Evolutionary conservation across 2,797 vertebrate species (phyloP).

Genomic region (Petrocephalus sullivani): DNA sequence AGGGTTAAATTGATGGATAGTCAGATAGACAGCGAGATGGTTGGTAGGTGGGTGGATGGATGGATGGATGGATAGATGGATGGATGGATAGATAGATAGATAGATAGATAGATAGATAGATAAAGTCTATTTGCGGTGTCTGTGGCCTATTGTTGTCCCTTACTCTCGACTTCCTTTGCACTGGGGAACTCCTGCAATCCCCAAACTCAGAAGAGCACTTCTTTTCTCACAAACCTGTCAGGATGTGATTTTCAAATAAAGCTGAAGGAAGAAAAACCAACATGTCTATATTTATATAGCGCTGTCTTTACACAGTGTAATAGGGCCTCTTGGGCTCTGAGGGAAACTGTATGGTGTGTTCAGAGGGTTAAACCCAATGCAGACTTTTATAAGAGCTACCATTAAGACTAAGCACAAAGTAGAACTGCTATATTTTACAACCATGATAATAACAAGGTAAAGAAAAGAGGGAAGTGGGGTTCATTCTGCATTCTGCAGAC

Average conservation of each 20-base stretch:
- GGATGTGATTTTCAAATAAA: constrained; percentile 3
- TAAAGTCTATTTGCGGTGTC: not conserved
- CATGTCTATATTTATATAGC: not conserved
- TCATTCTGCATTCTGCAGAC: not conserved
- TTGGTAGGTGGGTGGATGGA: not conserved
- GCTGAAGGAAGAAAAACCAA: not conserved
- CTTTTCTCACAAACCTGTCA: constrained; percentile 3
- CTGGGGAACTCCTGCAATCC: not conserved
- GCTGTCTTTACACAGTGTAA: not conserved
- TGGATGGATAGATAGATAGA: not conserved
- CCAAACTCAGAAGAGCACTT: not conserved
- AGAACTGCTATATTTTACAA: not conserved
- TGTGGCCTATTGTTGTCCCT: not conserved
- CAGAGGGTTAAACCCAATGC: not conserved
- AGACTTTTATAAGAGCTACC: not conserved
- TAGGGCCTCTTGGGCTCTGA: not conserved
- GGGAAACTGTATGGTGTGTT: not conserved
- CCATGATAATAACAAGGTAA: not conserved
- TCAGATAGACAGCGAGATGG: too few species aligned
- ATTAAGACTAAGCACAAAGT: not conserved
- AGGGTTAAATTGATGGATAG: not conserved
- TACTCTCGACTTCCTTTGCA: not conserved
- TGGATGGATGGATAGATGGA: not conserved
- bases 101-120: not conserved
- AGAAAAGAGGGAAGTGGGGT: not conserved